These are phyloP conservation scores for Caenorhabditis macrosperma DNA, from an alignment of 2,888 invertebrate genomes.

Conservation along the genomic window DNA sequence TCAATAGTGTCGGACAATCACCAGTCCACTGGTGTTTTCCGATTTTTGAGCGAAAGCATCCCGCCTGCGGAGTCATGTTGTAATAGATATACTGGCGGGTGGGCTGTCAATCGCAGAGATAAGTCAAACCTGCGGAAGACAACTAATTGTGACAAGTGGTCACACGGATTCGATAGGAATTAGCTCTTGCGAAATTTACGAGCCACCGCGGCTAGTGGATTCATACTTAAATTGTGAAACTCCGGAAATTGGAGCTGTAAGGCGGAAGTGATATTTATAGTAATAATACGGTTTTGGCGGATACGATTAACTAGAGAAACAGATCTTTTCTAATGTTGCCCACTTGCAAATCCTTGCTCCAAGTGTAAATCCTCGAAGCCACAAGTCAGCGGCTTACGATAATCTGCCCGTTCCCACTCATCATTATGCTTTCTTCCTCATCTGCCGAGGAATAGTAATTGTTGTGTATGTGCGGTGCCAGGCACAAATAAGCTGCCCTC, in stretches of 20 bases:
- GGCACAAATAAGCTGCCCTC: too few species aligned
- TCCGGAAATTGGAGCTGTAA: too few species aligned
- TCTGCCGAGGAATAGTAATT: background rate
- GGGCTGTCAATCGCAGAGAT: slow-evolving; percentile 38
- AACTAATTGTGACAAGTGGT: slow-evolving; percentile 23
- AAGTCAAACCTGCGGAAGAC: slow-evolving; percentile 19
- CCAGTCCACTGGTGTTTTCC: background rate
- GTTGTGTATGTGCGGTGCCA: background rate
- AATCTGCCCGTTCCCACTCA: background rate
- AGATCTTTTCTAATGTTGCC: background rate
- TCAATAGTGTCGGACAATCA: background rate
- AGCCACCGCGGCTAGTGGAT: background rate
- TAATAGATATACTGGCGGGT: slow-evolving; percentile 1
- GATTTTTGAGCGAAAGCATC: background rate
- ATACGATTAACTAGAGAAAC: too few species aligned
- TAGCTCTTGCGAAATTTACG: background rate
- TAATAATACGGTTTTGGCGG: too few species aligned
- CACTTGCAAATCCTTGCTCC: background rate
- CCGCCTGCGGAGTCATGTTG: background rate
- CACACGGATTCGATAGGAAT: background rate
- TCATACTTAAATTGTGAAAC: too few species aligned
- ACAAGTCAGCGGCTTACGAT: background rate
- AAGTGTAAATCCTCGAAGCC: background rate
- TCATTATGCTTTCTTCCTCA: background rate
- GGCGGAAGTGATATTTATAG: too few species aligned